Percentiles rank a stretch among this genome's conserved stretches.
phyloP scores from a whole-genome alignment of 2,888 invertebrate genomes.

The Cecidostiba fungosa region DNA sequence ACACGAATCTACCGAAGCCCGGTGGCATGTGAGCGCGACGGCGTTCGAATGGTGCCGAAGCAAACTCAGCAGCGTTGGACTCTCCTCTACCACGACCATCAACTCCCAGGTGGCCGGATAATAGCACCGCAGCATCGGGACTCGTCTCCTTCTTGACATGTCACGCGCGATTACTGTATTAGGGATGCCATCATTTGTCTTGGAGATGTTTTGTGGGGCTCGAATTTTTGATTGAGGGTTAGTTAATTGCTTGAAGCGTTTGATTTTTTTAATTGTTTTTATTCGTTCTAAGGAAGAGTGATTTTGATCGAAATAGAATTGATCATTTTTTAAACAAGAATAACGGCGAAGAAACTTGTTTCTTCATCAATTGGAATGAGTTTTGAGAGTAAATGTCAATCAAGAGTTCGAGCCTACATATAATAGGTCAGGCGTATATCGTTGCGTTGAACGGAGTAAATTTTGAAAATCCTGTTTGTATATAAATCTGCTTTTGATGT shows the following conservation, averaged over 20 bases:
- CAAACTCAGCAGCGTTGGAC: slow-evolving; percentile 20
- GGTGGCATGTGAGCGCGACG: slow-evolving; percentile 83
- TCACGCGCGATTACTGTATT: neutral
- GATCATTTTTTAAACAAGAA: too few species aligned
- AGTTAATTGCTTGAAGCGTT: too few species aligned
- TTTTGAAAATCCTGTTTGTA: neutral
- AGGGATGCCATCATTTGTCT: neutral
- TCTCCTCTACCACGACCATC: slow-evolving; percentile 45
- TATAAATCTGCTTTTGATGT: slow-evolving; percentile 9
- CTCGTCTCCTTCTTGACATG: neutral
- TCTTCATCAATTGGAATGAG: too few species aligned
- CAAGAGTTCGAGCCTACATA: too few species aligned
- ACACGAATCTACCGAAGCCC: slow-evolving; percentile 93
- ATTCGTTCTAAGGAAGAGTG: too few species aligned
- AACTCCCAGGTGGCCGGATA: slow-evolving; percentile 50
- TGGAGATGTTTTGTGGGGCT: neutral
- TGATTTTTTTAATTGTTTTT: too few species aligned
- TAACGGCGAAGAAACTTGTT: too few species aligned
- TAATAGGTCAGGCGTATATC: neutral
- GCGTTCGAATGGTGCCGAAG: slow-evolving; percentile 49
- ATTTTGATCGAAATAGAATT: too few species aligned
- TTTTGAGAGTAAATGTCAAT: too few species aligned
- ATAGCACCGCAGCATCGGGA: neutral
- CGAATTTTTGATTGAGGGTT: too few species aligned
- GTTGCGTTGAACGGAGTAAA: neutral